Evolutionary conservation across 2,888 invertebrate genomes (phyloP), one percentile per base, ranked within the genome.

Genomic region (Diadegma fenestrale): DNA sequence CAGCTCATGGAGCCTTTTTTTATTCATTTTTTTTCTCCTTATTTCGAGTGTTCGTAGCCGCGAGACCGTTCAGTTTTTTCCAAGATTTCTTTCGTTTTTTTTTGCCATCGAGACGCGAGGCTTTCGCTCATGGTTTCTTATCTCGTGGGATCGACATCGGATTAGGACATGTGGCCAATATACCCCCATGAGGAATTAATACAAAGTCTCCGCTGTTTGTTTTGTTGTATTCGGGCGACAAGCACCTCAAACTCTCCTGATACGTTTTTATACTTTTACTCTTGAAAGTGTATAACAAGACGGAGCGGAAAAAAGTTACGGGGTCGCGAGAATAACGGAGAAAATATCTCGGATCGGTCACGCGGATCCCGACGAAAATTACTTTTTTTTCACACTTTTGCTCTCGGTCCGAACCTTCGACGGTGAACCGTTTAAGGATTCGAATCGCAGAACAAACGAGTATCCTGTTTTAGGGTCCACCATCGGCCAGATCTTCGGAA

Each of bases 101-200:
- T 12, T 66, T 12, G 26, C 68, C 64, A 41, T 17, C 41, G 10
- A 22, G 12, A n/a, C 66, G 14, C 41, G n/a, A 51, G 51, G 51
- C 19, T 69, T 69, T 41, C 33, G 22, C 30, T 43, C 4, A 41
- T 41, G 7, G 37, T 68, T 30, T 73, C 58, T 37, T 37, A 14
- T 58, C 37, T 61, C 19, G 72, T 26, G 37, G 68, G 45, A 48
- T 48, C 73, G 72, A 48, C 43, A 58, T 14, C 10, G 48, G 58
- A 84, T 80, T 69, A 76, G 75, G 75, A 75, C 64, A 61, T 63
- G 41, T 61, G 37, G 37, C 33, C 26, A 30, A 79, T 64, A 5
- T 58, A 75, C 64, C 80, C 80, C 75, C 76, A 71, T 54, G 75
- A 80, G 75, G 22, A 61, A 69, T 54, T n/a, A n/a, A 43, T 63